Percentiles rank a stretch among this genome's conserved stretches.
These are phyloP conservation scores for Cryptoblepharus egeriae DNA, from an alignment of 2,797 vertebrate genomes.

Conservation along the genomic window DNA sequence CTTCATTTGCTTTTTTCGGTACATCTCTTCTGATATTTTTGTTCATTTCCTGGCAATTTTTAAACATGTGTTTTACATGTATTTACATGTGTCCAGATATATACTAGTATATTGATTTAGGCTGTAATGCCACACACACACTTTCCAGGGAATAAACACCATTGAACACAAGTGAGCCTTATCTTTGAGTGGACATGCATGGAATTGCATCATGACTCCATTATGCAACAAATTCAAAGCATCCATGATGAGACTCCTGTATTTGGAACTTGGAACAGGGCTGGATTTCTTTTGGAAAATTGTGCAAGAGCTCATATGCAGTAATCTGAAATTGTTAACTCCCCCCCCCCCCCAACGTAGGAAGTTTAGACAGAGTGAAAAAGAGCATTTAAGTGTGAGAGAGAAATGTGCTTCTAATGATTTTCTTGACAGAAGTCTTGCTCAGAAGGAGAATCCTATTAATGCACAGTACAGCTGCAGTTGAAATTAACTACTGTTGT, in stretches of 20 bases:
- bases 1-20: neutral
- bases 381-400: neutral
- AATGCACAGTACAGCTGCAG: neutral
- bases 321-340: neutral
- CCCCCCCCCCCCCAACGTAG: accelerated
- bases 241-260: neutral
- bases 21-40: neutral
- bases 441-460: neutral
- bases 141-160: neutral
- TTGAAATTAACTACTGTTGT: neutral
- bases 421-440: neutral
- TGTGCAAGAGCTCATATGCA: neutral
- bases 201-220: neutral
- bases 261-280: neutral
- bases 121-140: neutral
- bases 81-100: no score
- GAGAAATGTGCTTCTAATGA: neutral
- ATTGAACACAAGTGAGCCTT: neutral
- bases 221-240: neutral
- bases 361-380: neutral
- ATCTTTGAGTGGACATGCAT: neutral
- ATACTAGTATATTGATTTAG: neutral
- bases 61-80: no score
- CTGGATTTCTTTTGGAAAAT: neutral
- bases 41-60: neutral